Conservation (phyloP, 2,888 invertebrate genomes). For the Acronicta psi region DNA sequence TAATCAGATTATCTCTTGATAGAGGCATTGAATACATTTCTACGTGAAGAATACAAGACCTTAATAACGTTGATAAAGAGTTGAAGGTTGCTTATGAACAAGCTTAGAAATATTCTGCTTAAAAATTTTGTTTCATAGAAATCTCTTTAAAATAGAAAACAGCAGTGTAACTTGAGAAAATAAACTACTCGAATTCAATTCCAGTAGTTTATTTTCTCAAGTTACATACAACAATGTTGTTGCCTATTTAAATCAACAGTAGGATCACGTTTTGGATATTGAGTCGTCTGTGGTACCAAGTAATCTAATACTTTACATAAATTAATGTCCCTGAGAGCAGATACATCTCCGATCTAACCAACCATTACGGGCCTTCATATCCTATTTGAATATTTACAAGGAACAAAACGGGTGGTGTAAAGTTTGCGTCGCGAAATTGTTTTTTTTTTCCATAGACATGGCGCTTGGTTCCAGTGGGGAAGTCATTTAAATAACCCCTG, state of each 20-base stretch:
- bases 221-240: constrained; percentile 60
- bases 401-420: constrained; percentile 74
- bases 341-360: constrained; percentile 79
- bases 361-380: constrained; percentile 80
- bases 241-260: constrained; percentile 79
- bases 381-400: constrained; percentile 81
- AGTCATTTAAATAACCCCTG: constrained; percentile 66
- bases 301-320: constrained; percentile 84
- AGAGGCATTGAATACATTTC: not conserved
- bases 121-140: not conserved
- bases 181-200: too few species aligned
- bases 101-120: too few species aligned
- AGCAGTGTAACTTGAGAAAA: too few species aligned
- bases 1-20: not conserved
- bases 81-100: not conserved
- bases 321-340: constrained; percentile 74
- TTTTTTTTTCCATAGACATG: constrained; percentile 63
- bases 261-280: constrained; percentile 81
- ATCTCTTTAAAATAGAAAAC: constrained; percentile 5
- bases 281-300: constrained; percentile 65
- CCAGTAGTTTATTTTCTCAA: constrained; percentile 52
- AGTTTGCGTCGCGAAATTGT: constrained; percentile 64
- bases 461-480: constrained; percentile 56
- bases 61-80: not conserved
- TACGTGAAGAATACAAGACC: not conserved